These are phyloP conservation scores for Oceanodroma leucorhoa DNA, from an alignment of 2,797 vertebrate species.

Conservation along the genomic window DNA sequence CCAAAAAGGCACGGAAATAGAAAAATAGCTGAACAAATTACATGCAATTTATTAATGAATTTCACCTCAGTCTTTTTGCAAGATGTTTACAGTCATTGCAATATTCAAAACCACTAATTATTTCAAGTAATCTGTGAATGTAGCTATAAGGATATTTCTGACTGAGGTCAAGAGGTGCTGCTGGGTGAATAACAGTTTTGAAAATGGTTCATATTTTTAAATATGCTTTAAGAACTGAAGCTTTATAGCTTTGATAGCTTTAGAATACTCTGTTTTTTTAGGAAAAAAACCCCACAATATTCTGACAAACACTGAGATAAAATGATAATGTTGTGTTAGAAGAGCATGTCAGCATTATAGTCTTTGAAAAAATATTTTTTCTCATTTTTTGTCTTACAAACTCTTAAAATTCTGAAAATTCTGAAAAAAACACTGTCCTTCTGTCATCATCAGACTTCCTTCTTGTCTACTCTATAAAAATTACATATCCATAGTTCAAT, in stretches of 20 bases:
- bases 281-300: accelerated
- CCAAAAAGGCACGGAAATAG: background rate
- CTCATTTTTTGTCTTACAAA: background rate
- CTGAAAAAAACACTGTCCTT: background rate
- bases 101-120: background rate
- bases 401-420: background rate
- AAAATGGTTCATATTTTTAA: background rate
- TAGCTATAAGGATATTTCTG: background rate
- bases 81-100: background rate
- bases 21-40: background rate
- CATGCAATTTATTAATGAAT: background rate
- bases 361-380: background rate
- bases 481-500: background rate
- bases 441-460: background rate
- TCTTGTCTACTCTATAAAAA: background rate
- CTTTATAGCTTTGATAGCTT: background rate
- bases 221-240: background rate
- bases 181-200: background rate
- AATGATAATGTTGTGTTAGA: background rate
- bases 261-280: background rate
- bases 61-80: background rate
- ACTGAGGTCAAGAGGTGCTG: background rate
- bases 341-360: background rate
- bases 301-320: background rate
- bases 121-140: background rate